These are phyloP conservation scores for Vesta saturnalis DNA, from an alignment of 2,888 invertebrate genomes.

Conservation along the genomic window DNA sequence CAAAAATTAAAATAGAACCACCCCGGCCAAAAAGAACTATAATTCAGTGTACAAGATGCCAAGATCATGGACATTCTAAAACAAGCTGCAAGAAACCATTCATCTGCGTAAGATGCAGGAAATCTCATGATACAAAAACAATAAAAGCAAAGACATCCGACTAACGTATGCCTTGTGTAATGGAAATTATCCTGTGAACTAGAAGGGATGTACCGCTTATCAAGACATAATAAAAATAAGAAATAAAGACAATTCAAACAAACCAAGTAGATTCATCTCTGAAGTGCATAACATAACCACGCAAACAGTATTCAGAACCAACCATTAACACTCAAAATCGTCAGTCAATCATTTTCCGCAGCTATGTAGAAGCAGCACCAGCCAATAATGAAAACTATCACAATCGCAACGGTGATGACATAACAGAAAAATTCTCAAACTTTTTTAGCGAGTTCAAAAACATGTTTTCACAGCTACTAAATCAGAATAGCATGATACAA, in stretches of 20 bases:
- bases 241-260: neutral
- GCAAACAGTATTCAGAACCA: neutral
- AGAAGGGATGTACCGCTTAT: neutral
- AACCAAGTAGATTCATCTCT: neutral
- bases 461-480: slow-evolving; percentile 2
- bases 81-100: too few species aligned
- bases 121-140: neutral
- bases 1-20: too few species aligned
- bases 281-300: neutral
- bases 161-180: neutral
- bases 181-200: neutral
- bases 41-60: too few species aligned
- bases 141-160: neutral
- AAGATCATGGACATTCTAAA: too few species aligned
- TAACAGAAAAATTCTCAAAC: neutral
- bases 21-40: too few species aligned
- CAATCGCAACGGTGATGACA: neutral
- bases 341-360: neutral
- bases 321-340: neutral
- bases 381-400: neutral
- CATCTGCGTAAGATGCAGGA: too few species aligned
- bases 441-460: neutral
- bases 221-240: neutral
- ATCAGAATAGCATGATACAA: too few species aligned
- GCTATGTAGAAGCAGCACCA: neutral